Evolutionary conservation across 2,888 invertebrate species (phyloP).

Genomic region (Lamellibrachia satsuma): DNA sequence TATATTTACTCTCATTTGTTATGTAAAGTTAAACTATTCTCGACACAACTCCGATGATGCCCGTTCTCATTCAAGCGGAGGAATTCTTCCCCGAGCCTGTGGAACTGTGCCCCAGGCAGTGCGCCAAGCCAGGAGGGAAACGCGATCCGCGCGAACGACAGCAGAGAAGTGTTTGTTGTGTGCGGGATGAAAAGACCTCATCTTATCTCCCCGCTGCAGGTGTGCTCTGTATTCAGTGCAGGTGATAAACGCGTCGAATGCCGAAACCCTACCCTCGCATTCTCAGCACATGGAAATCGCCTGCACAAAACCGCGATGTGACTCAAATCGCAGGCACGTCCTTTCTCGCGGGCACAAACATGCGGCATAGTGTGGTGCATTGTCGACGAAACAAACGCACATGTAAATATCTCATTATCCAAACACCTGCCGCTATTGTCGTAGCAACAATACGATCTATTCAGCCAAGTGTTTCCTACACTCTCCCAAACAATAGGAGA

Average conservation of each 20-base stretch:
- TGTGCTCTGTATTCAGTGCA: conserved; percentile 10
- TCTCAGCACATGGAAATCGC: neutral
- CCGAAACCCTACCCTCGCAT: neutral
- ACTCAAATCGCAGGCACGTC: neutral
- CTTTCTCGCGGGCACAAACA: neutral
- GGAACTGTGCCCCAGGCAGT: neutral
- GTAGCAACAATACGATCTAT: neutral
- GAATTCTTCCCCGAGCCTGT: neutral
- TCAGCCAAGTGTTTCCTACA: neutral
- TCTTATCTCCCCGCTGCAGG: neutral
- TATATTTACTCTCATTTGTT: neutral
- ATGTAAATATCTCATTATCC: conserved; percentile 17
- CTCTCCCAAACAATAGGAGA: neutral
- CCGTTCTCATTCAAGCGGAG: neutral
- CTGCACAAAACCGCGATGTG: neutral
- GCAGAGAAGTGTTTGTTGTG: conserved; percentile 13
- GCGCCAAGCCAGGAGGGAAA: neutral
- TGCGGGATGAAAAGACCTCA: neutral
- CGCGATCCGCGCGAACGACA: neutral
- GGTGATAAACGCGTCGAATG: neutral
- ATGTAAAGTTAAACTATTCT: neutral
- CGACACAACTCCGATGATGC: neutral
- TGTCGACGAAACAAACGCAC: neutral
- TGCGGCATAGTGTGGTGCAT: neutral
- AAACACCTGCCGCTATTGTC: neutral